Base-by-base conservation (phyloP, 1,140 invertebrate genomes). In the Ectropis grisescens region DNA sequence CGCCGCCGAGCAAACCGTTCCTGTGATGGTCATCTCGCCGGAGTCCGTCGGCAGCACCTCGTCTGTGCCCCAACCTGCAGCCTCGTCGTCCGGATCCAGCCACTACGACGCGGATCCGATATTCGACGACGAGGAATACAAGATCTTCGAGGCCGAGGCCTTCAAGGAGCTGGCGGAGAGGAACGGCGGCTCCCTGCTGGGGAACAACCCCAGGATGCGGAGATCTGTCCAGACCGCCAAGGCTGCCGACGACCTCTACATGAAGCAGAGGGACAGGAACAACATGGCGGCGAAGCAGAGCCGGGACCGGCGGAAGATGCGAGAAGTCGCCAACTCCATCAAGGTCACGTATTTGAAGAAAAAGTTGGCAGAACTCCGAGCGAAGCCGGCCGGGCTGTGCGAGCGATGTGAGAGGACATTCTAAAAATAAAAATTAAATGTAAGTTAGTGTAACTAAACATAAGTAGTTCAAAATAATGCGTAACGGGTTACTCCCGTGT, bases 251-350 rank as follows among this genome's bases (percentile, higher is more conserved):
- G 94, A 96, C 59, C 88, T 89, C 0, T 98, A 98, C 62, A 91
- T 90, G 82, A 94, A 96, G 58, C 85, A 94, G 29, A 80, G 97
- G 3, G 87, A 90, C 33, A 96, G 96, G 62, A 98, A 98, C 66
- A 98, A 98, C 68, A 93, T 93, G 45, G 96, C 96, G 0, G 97
- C 97, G 1, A 98, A 98, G 68, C 85, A 94, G 33, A 97, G 94
- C 0, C 84, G 97, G 29, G 96, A 98, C 58, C 89, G 93, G 0
- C 83, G 96, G 30, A 85, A 94, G 52, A 87, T 90, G 6, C 96
- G 97, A 59, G 96, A 98, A 68, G 93, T 98, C 33, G 93, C 96
- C 60, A 93, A 98, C 23, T 94, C 95, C 0, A 92, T 97, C 23
- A 81, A 93, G 29, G 92, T 93, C 0, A 90, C 91, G 0, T 94